Percentiles rank a stretch among this genome's conserved stretches.
These are phyloP conservation scores for Choristoneura fumiferana DNA, from an alignment of 1,140 invertebrate genomes.

Conservation along the genomic window DNA sequence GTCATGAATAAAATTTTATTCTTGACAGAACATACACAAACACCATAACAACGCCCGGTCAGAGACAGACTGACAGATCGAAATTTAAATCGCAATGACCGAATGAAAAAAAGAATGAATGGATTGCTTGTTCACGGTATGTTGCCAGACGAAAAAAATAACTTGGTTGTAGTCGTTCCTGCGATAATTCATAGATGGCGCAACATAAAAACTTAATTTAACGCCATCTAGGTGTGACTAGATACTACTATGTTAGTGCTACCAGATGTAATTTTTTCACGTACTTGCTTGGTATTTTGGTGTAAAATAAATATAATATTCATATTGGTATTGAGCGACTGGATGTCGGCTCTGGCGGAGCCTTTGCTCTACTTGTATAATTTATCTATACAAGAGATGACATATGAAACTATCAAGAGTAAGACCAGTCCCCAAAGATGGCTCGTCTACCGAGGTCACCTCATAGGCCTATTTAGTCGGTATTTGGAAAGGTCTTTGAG, in stretches of 20 bases:
- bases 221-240: slow-evolving; percentile 29
- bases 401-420: too few species aligned
- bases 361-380: too few species aligned
- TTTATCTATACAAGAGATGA: too few species aligned
- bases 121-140: slow-evolving; percentile 23
- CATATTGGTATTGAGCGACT: too few species aligned
- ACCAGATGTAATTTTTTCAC: too few species aligned
- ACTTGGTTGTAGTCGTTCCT: background rate
- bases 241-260: background rate
- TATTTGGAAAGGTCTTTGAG: too few species aligned
- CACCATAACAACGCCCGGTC: slow-evolving; percentile 15
- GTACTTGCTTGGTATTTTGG: background rate
- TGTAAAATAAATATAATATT: too few species aligned
- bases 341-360: too few species aligned
- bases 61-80: slow-evolving; percentile 3
- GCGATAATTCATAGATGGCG: background rate
- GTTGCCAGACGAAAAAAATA: background rate
- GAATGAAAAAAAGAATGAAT: slow-evolving; percentile 34
- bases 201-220: background rate
- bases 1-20: background rate
- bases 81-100: slow-evolving; percentile 10
- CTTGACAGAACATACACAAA: slow-evolving; percentile 11
- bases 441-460: too few species aligned
- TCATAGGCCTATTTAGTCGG: too few species aligned
- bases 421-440: too few species aligned